These are phyloP conservation scores for Dicranocentrus wangi DNA, from an alignment of 2,888 invertebrate genomes.

Conservation along the genomic window DNA sequence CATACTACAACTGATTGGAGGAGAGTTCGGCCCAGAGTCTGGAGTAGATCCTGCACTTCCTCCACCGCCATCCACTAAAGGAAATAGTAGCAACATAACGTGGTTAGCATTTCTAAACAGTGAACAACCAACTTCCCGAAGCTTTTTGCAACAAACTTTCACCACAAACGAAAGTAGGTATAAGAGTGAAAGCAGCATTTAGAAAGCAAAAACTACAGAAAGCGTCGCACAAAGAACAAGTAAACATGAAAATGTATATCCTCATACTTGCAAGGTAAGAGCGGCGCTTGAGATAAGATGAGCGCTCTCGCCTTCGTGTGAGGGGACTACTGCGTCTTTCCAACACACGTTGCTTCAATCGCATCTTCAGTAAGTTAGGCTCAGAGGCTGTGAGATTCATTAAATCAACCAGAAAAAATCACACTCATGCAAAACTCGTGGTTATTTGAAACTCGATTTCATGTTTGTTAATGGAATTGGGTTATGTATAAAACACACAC, in stretches of 20 bases:
- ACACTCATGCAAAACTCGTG: constrained; percentile 44
- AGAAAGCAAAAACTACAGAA: not conserved
- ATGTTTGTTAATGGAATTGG: not conserved
- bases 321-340: constrained; percentile 95
- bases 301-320: constrained; percentile 85
- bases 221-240: not conserved
- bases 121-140: too few species aligned
- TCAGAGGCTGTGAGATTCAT: constrained; percentile 85
- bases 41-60: constrained; percentile 79
- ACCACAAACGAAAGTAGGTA: too few species aligned
- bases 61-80: constrained; percentile 74
- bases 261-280: constrained; percentile 79
- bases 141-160: too few species aligned
- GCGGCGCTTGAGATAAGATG: constrained; percentile 85
- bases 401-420: constrained; percentile 66
- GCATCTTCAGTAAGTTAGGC: constrained; percentile 95
- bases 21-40: constrained; percentile 85
- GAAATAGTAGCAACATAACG: too few species aligned
- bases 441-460: not conserved
- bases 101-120: too few species aligned
- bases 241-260: not conserved
- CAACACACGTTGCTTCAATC: constrained; percentile 94
- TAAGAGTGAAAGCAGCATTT: too few species aligned
- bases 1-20: constrained; percentile 76
- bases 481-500: not conserved